Evolutionary conservation across 2,888 invertebrate genomes (phyloP), one percentile per base, ranked within the genome.

Genomic region (Asteroscopus sphinx): DNA sequence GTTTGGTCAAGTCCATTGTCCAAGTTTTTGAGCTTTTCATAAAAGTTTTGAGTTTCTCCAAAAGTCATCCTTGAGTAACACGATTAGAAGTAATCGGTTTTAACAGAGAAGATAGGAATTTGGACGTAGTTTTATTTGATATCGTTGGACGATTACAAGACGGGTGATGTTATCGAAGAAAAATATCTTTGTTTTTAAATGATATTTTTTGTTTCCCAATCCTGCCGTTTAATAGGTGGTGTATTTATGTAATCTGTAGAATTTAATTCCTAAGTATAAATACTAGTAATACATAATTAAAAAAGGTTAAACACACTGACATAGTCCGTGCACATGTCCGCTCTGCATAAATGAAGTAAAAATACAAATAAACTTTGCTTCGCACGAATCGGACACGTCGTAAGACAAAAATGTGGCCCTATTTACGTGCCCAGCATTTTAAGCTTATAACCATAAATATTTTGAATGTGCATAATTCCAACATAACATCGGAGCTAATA

Each of bases 1-100:
- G 78, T 75, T 78, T 79, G 73, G 76, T 78, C 77, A 74, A 68
- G 64, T 65, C 78, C 73, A 82, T 89, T 89, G 87, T 89, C 80
- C 57, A 70, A 83, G 68, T 73, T 79, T 66, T 57, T 57, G 68
- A 83, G 78, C 65, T 73, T 73, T 76, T 72, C 64, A 67, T 46
- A 37, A 74, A 82, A 80, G 75, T 81, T 64, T 77, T 17, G 74
- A 55, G 71, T 59, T 63, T 68, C 76, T 79, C 73, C 64, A 68
- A 77, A 82, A 84, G 78, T 82, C 80, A 84, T 84, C 75, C 79
- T 69, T 66, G 52, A 66, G 69, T 69, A 81, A 85, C 71, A 73
- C 77, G 83, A 85, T 85, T 83, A 81, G 25, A 58, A 69, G 63
- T 66, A 70, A 73, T 76, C 74, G 66, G 62, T 73, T 66, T 57